Base-by-base conservation (phyloP, 2,888 invertebrate genomes). In the Tethea ocularis region DNA sequence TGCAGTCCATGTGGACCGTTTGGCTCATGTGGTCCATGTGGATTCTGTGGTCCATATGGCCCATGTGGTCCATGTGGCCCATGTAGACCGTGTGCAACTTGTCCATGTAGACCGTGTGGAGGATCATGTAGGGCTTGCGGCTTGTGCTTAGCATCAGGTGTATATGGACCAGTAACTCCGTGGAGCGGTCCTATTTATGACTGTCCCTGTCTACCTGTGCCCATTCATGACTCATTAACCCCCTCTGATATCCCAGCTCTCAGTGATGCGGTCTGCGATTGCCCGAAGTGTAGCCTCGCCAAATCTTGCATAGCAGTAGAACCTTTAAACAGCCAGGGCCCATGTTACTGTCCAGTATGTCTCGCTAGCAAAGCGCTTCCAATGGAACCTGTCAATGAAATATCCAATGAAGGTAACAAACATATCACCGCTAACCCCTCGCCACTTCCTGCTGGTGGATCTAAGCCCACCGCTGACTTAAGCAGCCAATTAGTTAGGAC, bases 1-100 rank as follows among this genome's bases (percentile, higher is more conserved):
- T 75, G 82, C 6, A 76, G 82, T 0, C 83, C 83, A 0, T 80
- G 76, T 23, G 75, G 72, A 1, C 76, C 77, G 0, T 78, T 77
- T 22, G 75, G 78, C 0, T 78, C 80, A 0, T 79, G 79, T 41
- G 67, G 69, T 17, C 64, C 72, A 0, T 10, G 62, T 65, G 52
- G 61, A 69, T 67, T 63, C n/a, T 67, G 58, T 56, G 64, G 62
- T 0, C 64, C 62, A 1, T 60, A 61, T n/a, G 68, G 26, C 41
- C 66, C 5, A 51, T 71, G 13, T 10, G 65, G 66, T 0, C 72
- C 72, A 0, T 72, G 73, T 0, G 67, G 69, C 0, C 70, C 72
- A 0, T 72, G 69, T 2, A 69, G 72, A 0, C 79, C 80, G 0
- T 33, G 13, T 33, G 1, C 33, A 3, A 2, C 7, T 11, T 33